A percentile compares a stretch with the other conserved stretches of the same genome.
These are phyloP conservation scores for Sciurus niger DNA, from an alignment of 2,113 vertebrate species.

Conservation along the genomic window DNA sequence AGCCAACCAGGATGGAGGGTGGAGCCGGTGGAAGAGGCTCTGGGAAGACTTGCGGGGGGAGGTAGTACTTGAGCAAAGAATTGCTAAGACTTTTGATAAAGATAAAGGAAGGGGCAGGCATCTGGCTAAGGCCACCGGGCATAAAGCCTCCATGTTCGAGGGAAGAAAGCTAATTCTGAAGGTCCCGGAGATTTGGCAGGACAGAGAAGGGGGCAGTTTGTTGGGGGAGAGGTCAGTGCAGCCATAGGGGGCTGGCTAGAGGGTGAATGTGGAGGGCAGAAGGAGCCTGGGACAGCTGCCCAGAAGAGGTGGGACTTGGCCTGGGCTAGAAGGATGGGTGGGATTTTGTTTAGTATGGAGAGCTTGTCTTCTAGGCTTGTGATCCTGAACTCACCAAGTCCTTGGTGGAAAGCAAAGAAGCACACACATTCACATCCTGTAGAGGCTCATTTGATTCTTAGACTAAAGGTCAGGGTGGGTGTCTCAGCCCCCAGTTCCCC, in stretches of 20 bases:
- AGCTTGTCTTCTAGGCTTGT: neutral
- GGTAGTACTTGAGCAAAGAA: neutral
- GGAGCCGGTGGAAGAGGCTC: neutral
- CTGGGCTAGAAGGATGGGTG: neutral
- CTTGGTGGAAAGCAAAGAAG: neutral
- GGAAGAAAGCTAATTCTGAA: conserved; percentile 6
- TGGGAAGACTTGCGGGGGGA: conserved; percentile 34
- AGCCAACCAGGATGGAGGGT: neutral
- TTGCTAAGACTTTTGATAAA: conserved; percentile 48
- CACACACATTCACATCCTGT: neutral
- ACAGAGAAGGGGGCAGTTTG: neutral
- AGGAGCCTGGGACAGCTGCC: neutral
- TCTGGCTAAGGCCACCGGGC: neutral
- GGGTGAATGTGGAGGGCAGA: neutral
- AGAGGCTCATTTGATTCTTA: neutral
- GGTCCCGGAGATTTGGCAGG: neutral
- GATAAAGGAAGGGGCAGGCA: neutral
- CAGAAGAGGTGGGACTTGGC: neutral
- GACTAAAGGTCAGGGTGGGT: neutral
- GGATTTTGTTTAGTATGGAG: conserved; percentile 16
- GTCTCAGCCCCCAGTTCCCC: neutral
- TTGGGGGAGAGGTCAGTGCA: neutral
- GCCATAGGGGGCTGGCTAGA: neutral
- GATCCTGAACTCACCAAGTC: neutral
- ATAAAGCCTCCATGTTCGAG: neutral